These are phyloP conservation scores for Musca domestica DNA, from an alignment of 1,140 invertebrate species.

Conservation along the genomic window DNA sequence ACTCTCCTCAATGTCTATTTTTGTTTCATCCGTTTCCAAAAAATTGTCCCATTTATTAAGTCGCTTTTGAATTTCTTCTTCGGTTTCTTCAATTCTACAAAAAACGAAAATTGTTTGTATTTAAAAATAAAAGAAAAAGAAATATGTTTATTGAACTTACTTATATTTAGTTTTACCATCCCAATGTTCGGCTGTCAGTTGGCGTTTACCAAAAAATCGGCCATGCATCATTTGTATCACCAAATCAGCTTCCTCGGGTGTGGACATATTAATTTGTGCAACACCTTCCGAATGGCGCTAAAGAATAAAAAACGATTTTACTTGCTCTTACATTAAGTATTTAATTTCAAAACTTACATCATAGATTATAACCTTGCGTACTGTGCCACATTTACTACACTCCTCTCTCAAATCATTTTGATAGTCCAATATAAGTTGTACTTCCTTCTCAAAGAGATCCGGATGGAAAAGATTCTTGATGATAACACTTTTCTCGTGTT, in stretches of 20 bases:
- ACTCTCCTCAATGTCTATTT: not conserved
- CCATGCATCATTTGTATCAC: slow-evolving; percentile 87
- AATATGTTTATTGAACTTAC: slow-evolving; percentile 50
- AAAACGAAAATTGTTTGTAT: not conserved
- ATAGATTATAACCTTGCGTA: slow-evolving; percentile 89
- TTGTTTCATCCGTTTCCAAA: slow-evolving; percentile 56
- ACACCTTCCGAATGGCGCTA: slow-evolving; percentile 92
- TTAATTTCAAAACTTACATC: slow-evolving; percentile 71
- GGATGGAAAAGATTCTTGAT: slow-evolving; percentile 94
- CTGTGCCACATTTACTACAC: slow-evolving; percentile 87
- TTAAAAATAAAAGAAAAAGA: not conserved
- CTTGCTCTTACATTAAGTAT: not conserved
- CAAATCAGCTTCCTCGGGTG: slow-evolving; percentile 85
- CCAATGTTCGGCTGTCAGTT: slow-evolving; percentile 85
- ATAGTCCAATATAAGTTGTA: slow-evolving; percentile 84
- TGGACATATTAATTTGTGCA: slow-evolving; percentile 86
- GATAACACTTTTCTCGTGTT: slow-evolving; percentile 88
- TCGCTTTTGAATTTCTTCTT: slow-evolving; percentile 78
- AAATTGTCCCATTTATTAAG: slow-evolving; percentile 87
- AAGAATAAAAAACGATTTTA: slow-evolving; percentile 36
- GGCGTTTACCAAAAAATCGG: slow-evolving; percentile 85
- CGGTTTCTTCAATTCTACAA: slow-evolving; percentile 80
- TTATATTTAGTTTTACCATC: slow-evolving; percentile 95
- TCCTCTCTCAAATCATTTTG: slow-evolving; percentile 88
- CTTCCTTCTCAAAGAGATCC: slow-evolving; percentile 85